Base-by-base conservation (phyloP, 2,888 invertebrate genomes). In the Escarpia spicata region DNA sequence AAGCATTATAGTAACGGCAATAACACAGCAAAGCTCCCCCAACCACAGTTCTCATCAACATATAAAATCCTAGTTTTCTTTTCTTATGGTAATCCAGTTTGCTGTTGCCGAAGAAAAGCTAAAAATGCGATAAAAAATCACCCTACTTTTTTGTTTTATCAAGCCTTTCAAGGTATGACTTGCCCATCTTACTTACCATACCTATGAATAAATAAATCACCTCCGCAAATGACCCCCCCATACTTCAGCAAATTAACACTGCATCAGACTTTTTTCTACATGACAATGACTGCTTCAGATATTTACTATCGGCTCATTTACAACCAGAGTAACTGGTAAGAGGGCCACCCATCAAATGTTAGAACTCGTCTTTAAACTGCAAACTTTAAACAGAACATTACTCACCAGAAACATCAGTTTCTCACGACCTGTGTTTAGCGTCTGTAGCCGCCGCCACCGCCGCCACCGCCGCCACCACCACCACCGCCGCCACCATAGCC, bases 1-100 rank as follows among this genome's bases (percentile, higher is more conserved):
- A 75, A 75, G 75, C 75, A 75, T 75, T 75, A 75, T 75, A 75
- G 75, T 75, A 75, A 75, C 26, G 75, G 75, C 75, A 75, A 75
- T 75, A 75, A 75, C 75, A 75, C 75, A 75, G 75, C 75, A 75
- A 15, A 75, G 75, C 75, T 75, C 75, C 75, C 37, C 75, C 75
- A 75, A 75, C 75, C 75, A 75, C 75, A 75, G 75, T 75, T 75
- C n/a, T 19, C 75, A 75, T 75, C 75, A 75, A 75, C 75, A 75
- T 75, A 75, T 6, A 15, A 26, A 19, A n/a, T n/a, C 75, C 19
- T 75, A 75, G n/a, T 75, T 75, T 75, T 75, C 75, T 52, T 52
- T 52, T 9, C 52, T 52, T 52, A n/a, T 75, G 75, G 26, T 75
- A 75, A 6, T 75, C 75, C 75, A 75, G 26, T 75, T 75, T 75